A percentile compares a stretch with the other conserved stretches of the same genome.
These are phyloP conservation scores for Oscheius sp. DNA, from an alignment of 2,888 invertebrate genomes.

Conservation along the genomic window DNA sequence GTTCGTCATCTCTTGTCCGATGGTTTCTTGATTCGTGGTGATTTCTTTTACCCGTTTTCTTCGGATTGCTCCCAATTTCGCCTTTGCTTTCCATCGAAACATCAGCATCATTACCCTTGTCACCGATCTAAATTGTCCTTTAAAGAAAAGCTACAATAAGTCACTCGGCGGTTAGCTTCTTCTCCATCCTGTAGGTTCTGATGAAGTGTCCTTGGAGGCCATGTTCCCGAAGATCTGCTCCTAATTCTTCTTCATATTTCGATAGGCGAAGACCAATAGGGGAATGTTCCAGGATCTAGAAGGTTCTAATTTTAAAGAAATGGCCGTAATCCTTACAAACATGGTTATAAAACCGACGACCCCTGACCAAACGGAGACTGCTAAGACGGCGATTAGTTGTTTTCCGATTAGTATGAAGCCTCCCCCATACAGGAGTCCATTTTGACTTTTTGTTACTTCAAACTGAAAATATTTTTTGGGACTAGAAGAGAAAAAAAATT, in stretches of 20 bases:
- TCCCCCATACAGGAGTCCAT: slow-evolving; percentile 59
- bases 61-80: slow-evolving; percentile 20
- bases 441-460: slow-evolving; percentile 47
- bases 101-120: slow-evolving; percentile 35
- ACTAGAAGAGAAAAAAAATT: background rate
- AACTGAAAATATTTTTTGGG: slow-evolving; percentile 15
- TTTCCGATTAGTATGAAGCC: slow-evolving; percentile 55
- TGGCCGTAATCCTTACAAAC: slow-evolving; percentile 46
- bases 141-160: too few species aligned
- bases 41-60: slow-evolving; percentile 12
- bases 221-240: slow-evolving; percentile 65
- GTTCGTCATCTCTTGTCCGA: background rate
- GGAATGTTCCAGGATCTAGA: slow-evolving; percentile 53
- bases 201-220: slow-evolving; percentile 63
- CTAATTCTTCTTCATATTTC: slow-evolving; percentile 63
- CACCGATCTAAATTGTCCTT: background rate
- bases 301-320: background rate
- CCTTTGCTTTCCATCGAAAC: slow-evolving; percentile 33
- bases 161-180: slow-evolving; percentile 59
- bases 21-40: background rate
- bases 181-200: slow-evolving; percentile 60
- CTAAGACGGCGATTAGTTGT: slow-evolving; percentile 49
- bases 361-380: slow-evolving; percentile 52
- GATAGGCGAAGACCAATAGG: slow-evolving; percentile 59
- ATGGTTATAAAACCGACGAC: slow-evolving; percentile 47